Evolutionary conservation across 2,113 vertebrate genomes (phyloP).

Genomic region (Lathamus discolor): DNA sequence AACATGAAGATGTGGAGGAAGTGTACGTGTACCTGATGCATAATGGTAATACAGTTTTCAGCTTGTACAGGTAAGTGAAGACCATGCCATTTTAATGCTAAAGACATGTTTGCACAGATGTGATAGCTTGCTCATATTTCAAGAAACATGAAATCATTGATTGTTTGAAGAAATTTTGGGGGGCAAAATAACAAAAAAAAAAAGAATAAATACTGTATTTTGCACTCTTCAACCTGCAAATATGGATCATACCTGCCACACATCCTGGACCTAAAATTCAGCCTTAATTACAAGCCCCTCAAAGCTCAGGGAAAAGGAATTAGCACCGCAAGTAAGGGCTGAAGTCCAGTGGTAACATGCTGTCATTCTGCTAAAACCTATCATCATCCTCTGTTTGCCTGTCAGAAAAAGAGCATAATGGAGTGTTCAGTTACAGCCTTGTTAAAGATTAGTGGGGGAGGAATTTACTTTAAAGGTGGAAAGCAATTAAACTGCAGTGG

Average conservation of each 20-base stretch:
- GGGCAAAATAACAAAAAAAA: not conserved
- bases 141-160: not conserved
- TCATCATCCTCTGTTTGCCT: not conserved
- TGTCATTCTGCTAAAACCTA: not conserved
- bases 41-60: constrained; percentile 84
- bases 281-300: not conserved
- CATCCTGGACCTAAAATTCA: not conserved
- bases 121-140: not conserved
- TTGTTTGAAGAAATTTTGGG: not conserved
- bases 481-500: not conserved
- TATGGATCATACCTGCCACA: not conserved
- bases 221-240: not conserved
- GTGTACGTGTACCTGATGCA: constrained; percentile 86
- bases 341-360: not conserved
- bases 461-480: not conserved
- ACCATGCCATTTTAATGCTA: not conserved
- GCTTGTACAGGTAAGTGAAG: constrained; percentile 79
- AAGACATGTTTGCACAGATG: not conserved
- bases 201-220: not conserved
- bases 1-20: constrained; percentile 85
- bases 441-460: not conserved
- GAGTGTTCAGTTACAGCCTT: not conserved
- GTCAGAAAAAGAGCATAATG: not conserved
- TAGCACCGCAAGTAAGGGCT: not conserved
- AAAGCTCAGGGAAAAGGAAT: not conserved